Conservation (phyloP, 2,888 invertebrate genomes). For the Pyrocoelia pectoralis region DNA sequence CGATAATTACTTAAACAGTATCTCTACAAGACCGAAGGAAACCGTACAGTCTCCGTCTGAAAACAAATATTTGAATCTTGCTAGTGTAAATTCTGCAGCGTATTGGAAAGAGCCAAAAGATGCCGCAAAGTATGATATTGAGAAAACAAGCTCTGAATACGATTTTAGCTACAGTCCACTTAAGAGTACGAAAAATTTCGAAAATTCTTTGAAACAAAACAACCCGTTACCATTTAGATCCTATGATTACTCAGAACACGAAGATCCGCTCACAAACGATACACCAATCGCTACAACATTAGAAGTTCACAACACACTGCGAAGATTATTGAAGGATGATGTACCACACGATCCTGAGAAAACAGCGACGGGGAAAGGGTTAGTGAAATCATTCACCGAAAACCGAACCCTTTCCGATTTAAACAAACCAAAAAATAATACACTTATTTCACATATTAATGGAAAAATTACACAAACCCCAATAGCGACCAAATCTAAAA, state of each 20-base stretch:
- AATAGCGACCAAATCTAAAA: too few species aligned
- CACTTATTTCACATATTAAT: too few species aligned
- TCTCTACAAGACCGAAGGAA: neutral
- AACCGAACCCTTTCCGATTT: neutral
- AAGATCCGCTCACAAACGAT: neutral
- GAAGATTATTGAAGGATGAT: neutral
- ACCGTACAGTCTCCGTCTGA: neutral
- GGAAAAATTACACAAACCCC: too few species aligned
- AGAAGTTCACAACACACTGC: neutral
- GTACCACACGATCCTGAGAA: neutral
- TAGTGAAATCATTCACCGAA: too few species aligned
- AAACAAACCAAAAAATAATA: too few species aligned
- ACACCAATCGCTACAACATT: neutral
- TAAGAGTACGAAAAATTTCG: slow-evolving; percentile 24
- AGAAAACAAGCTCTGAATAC: neutral
- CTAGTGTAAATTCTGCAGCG: slow-evolving; percentile 26
- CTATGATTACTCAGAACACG: neutral
- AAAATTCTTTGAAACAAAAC: slow-evolving; percentile 28
- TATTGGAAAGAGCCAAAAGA: slow-evolving; percentile 4
- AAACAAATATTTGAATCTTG: slow-evolving; percentile 25
- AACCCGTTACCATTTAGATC: neutral
- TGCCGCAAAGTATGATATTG: slow-evolving; percentile 3
- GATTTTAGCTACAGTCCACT: slow-evolving; percentile 12
- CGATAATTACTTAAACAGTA: neutral
- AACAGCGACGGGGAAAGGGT: too few species aligned